A percentile compares a stretch with the other conserved stretches of the same genome.
Conservation (phyloP, 2,888 invertebrate species). For the Colletes collaris region DNA sequence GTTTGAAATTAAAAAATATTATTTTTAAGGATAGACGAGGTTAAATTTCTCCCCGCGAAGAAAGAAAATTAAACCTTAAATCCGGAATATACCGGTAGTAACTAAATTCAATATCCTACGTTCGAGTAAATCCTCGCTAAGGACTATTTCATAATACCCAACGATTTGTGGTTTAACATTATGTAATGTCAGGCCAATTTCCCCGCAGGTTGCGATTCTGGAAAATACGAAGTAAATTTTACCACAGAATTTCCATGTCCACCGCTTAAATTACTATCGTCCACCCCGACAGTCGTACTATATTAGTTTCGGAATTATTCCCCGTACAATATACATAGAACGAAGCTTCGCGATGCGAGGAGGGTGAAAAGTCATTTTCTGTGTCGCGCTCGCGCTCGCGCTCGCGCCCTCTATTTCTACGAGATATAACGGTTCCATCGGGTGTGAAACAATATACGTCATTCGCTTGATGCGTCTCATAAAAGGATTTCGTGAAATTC, state of each 20-base stretch:
- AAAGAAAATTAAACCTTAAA: too few species aligned
- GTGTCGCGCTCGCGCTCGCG: constrained; percentile 9
- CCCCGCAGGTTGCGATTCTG: constrained; percentile 9
- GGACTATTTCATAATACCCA: constrained; percentile 10
- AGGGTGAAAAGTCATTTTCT: constrained; percentile 35
- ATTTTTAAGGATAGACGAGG: too few species aligned
- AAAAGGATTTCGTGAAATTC: constrained; percentile 8
- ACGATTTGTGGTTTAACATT: constrained; percentile 15
- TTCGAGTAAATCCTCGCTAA: not conserved
- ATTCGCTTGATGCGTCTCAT: constrained; percentile 6
- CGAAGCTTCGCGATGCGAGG: constrained; percentile 14
- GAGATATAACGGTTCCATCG: constrained; percentile 4
- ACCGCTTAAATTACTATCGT: constrained; percentile 39
- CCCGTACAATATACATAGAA: constrained; percentile 13
- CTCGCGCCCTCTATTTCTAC: not conserved
- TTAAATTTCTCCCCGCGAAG: too few species aligned
- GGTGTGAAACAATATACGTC: constrained; percentile 27
- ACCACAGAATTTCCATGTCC: constrained; percentile 28
- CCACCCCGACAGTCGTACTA: constrained; percentile 32
- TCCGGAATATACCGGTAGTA: not conserved
- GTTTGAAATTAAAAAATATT: too few species aligned
- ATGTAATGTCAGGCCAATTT: constrained; percentile 28
- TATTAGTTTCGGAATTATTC: constrained; percentile 54
- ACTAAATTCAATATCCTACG: too few species aligned
- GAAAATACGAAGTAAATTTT: constrained; percentile 35